Percentiles rank a stretch among this genome's conserved stretches.
Evolutionary conservation across 1,140 invertebrate species (phyloP).

Genomic region (Drosophila sp.): DNA sequence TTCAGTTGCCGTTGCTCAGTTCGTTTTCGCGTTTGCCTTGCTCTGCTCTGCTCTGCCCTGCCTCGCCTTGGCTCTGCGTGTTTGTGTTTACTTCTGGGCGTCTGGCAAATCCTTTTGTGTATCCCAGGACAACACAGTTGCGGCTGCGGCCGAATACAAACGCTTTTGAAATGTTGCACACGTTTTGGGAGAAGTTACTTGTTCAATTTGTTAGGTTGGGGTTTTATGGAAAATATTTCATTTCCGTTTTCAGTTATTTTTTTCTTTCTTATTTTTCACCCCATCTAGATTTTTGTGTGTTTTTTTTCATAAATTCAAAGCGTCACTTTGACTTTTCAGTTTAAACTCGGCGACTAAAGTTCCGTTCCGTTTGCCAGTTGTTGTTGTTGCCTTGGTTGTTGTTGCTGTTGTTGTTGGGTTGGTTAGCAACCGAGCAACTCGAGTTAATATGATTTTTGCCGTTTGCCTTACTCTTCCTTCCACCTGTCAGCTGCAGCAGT

Average conservation of each 20-base stretch:
- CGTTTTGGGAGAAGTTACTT: conserved; percentile 26
- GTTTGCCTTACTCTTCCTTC: conserved; percentile 30
- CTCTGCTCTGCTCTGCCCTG: background rate
- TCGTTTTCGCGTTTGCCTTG: conserved; percentile 46
- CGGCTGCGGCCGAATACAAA: conserved; percentile 61
- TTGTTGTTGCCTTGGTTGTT: conserved; percentile 19
- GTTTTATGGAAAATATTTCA: conserved; percentile 57
- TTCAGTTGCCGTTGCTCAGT: conserved; percentile 56
- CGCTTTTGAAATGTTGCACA: conserved; percentile 50
- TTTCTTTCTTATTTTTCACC: background rate
- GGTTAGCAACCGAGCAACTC: conserved; percentile 48
- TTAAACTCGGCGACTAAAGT: conserved; percentile 36
- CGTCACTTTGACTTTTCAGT: conserved; percentile 50
- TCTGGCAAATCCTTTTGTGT: conserved; percentile 74
- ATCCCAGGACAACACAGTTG: conserved; percentile 70
- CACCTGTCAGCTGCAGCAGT: conserved; percentile 66
- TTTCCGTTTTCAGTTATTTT: conserved; percentile 25
- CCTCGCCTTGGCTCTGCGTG: background rate
- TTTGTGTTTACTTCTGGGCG: conserved; percentile 41
- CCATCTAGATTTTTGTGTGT: background rate
- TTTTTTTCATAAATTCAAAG: conserved; percentile 39
- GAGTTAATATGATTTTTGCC: conserved; percentile 61
- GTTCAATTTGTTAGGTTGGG: conserved; percentile 53
- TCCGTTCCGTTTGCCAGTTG: conserved; percentile 23
- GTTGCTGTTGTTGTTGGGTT: conserved; percentile 42